phyloP scores from a whole-genome alignment of 2,113 vertebrate species.

The Gymnarchus niloticus region DNA sequence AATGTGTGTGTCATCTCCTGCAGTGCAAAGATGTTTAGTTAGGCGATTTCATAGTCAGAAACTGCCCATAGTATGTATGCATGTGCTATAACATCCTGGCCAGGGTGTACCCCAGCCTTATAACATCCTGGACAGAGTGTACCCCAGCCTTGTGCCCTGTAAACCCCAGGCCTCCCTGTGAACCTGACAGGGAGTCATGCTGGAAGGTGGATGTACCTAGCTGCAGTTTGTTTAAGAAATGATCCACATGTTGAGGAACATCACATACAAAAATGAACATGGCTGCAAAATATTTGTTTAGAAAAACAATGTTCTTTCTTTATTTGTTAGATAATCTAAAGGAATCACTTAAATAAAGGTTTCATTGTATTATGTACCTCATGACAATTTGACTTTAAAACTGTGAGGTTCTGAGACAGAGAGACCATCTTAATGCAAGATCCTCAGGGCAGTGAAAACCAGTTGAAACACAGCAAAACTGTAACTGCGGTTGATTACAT shows the following conservation, averaged over 20 bases:
- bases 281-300: not conserved
- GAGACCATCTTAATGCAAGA: not conserved
- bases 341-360: not conserved
- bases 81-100: too few relatives aligned
- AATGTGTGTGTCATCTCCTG: too few relatives aligned
- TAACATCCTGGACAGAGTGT: too few relatives aligned
- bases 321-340: not conserved
- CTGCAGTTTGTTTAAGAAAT: not conserved
- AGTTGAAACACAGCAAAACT: not conserved
- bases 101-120: too few relatives aligned
- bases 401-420: not conserved
- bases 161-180: not conserved
- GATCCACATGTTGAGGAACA: too few relatives aligned
- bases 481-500: not conserved
- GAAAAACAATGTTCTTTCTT: not conserved
- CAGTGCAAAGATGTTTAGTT: too few relatives aligned
- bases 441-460: not conserved
- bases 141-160: not conserved
- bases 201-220: not conserved
- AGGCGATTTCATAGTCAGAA: too few relatives aligned
- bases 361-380: not conserved
- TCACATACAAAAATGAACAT: too few relatives aligned
- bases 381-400: not conserved
- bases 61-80: too few relatives aligned
- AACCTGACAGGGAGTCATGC: not conserved